Evolutionary conservation across 2,888 invertebrate species (phyloP).

Genomic region (Bedellia somnulentella): DNA sequence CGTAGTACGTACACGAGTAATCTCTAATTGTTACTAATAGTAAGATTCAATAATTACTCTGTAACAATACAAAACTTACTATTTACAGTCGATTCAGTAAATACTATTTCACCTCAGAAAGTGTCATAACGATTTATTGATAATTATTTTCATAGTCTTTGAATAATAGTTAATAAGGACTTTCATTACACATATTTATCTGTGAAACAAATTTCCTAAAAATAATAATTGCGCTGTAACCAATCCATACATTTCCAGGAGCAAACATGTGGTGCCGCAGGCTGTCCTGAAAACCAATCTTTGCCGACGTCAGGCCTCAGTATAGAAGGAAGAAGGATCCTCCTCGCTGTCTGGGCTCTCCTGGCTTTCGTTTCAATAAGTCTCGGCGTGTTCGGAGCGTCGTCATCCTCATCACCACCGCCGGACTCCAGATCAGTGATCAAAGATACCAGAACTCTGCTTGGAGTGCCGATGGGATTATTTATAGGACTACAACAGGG

Average conservation of each 20-base stretch:
- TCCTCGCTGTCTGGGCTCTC: conserved; percentile 36
- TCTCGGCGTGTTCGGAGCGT: conserved; percentile 33
- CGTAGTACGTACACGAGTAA: too few relatives aligned
- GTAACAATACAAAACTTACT: too few relatives aligned
- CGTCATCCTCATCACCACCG: conserved; percentile 34
- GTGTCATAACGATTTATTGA: too few relatives aligned
- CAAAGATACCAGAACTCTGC: conserved; percentile 65
- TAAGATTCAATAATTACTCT: too few relatives aligned
- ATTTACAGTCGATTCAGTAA: too few relatives aligned
- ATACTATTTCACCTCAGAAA: too few relatives aligned
- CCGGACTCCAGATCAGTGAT: conserved; percentile 35
- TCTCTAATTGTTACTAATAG: too few relatives aligned
- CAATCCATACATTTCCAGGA: conserved; percentile 24
- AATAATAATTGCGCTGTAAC: too few relatives aligned
- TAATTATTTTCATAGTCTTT: too few relatives aligned
- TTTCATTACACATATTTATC: too few relatives aligned
- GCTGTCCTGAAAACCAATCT: conserved; percentile 39
- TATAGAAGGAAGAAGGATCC: conserved; percentile 27
- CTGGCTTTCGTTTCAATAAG: conserved; percentile 27
- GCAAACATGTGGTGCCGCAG: conserved; percentile 34
- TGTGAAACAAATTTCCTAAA: too few relatives aligned
- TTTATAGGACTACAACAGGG: conserved; percentile 85
- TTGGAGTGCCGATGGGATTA: conserved; percentile 75
- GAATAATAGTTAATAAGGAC: too few relatives aligned
- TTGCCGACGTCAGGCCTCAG: conserved; percentile 29